phyloP scores from a whole-genome alignment of 2,888 invertebrate genomes.

The Acronicta alni region DNA sequence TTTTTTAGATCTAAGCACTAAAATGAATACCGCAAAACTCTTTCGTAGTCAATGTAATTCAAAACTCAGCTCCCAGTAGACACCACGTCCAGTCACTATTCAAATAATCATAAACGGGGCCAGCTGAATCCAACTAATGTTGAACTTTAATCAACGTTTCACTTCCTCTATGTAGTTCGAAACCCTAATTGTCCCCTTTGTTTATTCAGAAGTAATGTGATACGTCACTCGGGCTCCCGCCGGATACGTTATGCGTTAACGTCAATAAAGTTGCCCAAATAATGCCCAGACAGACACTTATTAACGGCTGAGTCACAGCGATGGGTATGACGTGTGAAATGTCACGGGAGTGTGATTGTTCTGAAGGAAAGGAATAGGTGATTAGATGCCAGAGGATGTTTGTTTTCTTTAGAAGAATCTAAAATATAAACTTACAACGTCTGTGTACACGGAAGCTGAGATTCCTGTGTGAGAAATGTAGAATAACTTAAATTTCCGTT shows the following conservation, averaged over 20 bases:
- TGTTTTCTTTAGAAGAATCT: slow-evolving; percentile 22
- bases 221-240: slow-evolving; percentile 77
- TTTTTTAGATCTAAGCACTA: no score
- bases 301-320: slow-evolving; percentile 79
- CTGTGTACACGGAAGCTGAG: slow-evolving; percentile 18
- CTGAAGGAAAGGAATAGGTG: slow-evolving; percentile 14
- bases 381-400: slow-evolving; percentile 39
- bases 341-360: slow-evolving; percentile 49
- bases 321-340: slow-evolving; percentile 50
- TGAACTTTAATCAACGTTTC: slow-evolving; percentile 63
- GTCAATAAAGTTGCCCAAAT: slow-evolving; percentile 85
- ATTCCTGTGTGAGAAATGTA: slow-evolving; percentile 12
- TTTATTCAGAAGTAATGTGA: slow-evolving; percentile 84
- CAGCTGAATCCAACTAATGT: slow-evolving; percentile 52
- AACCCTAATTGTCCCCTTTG: slow-evolving; percentile 84
- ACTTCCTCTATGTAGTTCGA: slow-evolving; percentile 74
- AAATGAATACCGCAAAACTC: background rate
- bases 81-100: slow-evolving; percentile 35
- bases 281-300: slow-evolving; percentile 68
- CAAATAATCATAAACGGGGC: slow-evolving; percentile 47
- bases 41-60: slow-evolving; percentile 16
- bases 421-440: background rate
- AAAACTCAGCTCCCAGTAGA: slow-evolving; percentile 15
- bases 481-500: slow-evolving; percentile 13
- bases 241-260: slow-evolving; percentile 85